phyloP scores from a whole-genome alignment of 2,113 vertebrate species.

The Lagopus leucura region DNA sequence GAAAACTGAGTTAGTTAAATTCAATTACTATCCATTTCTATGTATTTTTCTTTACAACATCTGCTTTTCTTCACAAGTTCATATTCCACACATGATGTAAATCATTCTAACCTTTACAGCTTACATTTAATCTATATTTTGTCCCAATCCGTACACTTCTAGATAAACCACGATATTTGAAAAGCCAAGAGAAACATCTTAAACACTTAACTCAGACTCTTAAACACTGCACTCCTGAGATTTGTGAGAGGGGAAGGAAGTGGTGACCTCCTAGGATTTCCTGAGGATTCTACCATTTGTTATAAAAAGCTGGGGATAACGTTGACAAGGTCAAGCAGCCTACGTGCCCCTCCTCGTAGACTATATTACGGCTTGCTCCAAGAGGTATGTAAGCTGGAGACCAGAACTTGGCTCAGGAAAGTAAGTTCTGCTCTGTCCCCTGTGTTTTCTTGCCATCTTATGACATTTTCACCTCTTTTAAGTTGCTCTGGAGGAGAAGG shows the following conservation, averaged over 20 bases:
- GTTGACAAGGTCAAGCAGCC: not conserved
- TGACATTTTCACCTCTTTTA: not conserved
- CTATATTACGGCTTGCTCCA: not conserved
- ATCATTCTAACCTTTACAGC: not conserved
- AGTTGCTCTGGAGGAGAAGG: not conserved
- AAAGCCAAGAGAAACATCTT: conserved; percentile 39
- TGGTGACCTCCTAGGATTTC: conserved; percentile 48
- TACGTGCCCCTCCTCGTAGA: not conserved
- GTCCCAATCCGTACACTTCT: not conserved
- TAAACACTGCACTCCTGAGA: not conserved
- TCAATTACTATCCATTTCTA: not conserved
- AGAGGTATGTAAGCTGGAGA: not conserved
- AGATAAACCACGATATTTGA: not conserved
- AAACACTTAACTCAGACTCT: not conserved
- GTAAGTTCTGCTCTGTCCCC: not conserved
- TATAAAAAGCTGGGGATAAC: not conserved
- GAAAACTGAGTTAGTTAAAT: not conserved
- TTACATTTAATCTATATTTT: not conserved
- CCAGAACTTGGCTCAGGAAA: not conserved
- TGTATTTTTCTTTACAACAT: not conserved
- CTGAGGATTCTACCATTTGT: not conserved
- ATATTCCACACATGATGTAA: not conserved
- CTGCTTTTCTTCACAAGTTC: not conserved
- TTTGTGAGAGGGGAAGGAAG: conserved; percentile 52
- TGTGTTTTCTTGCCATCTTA: not conserved